Evolutionary conservation across 2,113 vertebrate genomes (phyloP), one percentile per base, ranked within the genome.

Genomic region (Ammodytes marinus): DNA sequence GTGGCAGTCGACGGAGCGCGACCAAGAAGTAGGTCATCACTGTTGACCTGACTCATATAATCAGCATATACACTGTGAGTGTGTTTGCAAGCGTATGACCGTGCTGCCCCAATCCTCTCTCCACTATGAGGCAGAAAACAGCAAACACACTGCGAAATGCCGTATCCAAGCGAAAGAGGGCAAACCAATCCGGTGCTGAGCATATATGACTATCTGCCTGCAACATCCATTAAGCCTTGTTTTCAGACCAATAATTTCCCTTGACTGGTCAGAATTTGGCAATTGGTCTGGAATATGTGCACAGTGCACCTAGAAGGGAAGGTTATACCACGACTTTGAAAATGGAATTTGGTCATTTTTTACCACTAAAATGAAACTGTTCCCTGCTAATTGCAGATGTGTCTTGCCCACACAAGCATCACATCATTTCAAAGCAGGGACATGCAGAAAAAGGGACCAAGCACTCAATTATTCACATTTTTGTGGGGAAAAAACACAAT

Each of bases 1-100:
- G 86, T 92, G 93, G 89, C 93, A 91, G 80, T 72, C 59, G 49
- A 53, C 59, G 70, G 83, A 89, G 80, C 74, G 76, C 47, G 75
- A 83, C 69, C 64, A 43, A 91, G 84, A 95, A 95, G 88, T 95
- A 93, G 95, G 95, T 94, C 95, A 94, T 83, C 86, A 74, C 77
- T 77, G 77, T 84, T 94, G 93, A 95, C 94, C 92, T 88, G 88
- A 74, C 91, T 89, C 79, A 77, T 80, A 89, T 89, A 90, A 91
- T 93, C 91, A 93, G 81, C 69, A 80, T 70, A 78, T 75, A 74
- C 80, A 75, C 19, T 43, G 61, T 75, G 68, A 83, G 79, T 57
- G 63, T 77, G 46, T 57, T 14, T 75, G 72, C 82, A 73, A 76
- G 70, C 79, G 59, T 57, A 73, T 63, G 79, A 84, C 60, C 72